Percentiles rank a stretch among this genome's conserved stretches.
Evolutionary conservation across 1,140 invertebrate genomes (phyloP).

Genomic region (Apis florea): DNA sequence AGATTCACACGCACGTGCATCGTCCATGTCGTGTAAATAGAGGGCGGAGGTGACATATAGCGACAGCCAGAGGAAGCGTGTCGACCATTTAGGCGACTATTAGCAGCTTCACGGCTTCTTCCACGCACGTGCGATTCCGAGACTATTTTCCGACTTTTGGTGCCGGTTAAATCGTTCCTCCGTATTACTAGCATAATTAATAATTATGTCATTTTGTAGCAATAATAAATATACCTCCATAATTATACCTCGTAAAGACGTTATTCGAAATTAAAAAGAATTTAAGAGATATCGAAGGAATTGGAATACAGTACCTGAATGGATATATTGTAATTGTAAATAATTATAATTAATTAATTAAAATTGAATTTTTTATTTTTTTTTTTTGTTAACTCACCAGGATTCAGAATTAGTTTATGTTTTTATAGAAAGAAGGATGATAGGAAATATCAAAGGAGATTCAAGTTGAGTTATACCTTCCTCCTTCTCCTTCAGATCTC

Average conservation of each 20-base stretch:
- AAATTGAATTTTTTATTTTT: too few relatives aligned
- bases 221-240: too few relatives aligned
- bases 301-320: background rate
- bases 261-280: too few relatives aligned
- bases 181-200: background rate
- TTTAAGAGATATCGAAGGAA: too few relatives aligned
- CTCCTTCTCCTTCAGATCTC: too few relatives aligned
- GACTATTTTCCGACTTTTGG: background rate
- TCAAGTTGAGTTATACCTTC: background rate
- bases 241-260: background rate
- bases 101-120: slow-evolving; percentile 63
- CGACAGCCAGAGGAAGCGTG: slow-evolving; percentile 61
- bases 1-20: slow-evolving; percentile 62
- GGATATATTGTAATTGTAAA: background rate
- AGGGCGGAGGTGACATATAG: slow-evolving; percentile 67
- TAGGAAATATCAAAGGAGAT: background rate
- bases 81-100: slow-evolving; percentile 71
- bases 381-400: background rate
- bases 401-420: background rate
- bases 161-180: background rate
- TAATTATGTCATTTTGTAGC: background rate
- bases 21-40: slow-evolving; percentile 58
- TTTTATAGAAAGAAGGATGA: background rate
- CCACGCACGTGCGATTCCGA: slow-evolving; percentile 42
- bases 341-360: background rate